Conservation (phyloP, 1,140 invertebrate genomes). For the Caerostris extrusa region DNA sequence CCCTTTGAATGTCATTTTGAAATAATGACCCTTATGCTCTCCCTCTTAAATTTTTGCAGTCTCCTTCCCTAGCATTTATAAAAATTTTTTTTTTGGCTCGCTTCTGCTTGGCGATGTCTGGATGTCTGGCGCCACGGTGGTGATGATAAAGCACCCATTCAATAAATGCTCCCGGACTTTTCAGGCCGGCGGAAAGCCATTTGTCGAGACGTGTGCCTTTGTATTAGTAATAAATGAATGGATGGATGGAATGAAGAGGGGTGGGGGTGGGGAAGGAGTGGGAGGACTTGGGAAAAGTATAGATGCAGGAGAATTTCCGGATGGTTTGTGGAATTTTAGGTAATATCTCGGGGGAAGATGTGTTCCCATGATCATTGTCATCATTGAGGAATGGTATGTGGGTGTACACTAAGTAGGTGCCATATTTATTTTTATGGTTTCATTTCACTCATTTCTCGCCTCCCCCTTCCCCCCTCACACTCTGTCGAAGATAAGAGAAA, state of each 20-base stretch:
- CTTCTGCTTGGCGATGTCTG: not conserved
- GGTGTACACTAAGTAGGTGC: not conserved
- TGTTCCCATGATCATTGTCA: not conserved
- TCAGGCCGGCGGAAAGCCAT: slow-evolving; percentile 26
- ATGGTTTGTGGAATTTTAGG: not conserved
- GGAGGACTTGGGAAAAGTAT: not conserved
- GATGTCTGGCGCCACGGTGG: not conserved
- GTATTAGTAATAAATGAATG: slow-evolving; percentile 41
- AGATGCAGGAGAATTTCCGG: not conserved
- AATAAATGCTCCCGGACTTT: slow-evolving; percentile 44
- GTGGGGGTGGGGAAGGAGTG: not conserved
- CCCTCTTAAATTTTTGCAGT: not conserved
- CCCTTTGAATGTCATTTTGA: not conserved
- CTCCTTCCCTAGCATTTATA: slow-evolving; percentile 2
- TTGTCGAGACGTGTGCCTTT: slow-evolving; percentile 36
- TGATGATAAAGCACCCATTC: not conserved
- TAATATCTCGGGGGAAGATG: not conserved
- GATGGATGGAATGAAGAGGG: not conserved
- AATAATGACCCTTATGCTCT: not conserved
- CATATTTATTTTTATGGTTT: not conserved
- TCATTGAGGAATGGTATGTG: not conserved
- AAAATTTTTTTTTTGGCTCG: not conserved
- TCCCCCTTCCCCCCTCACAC: no score
- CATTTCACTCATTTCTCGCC: no score
- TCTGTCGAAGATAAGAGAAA: not conserved